Evolutionary conservation across 2,113 vertebrate species (phyloP).

Genomic region (Glaucidium brasilianum): DNA sequence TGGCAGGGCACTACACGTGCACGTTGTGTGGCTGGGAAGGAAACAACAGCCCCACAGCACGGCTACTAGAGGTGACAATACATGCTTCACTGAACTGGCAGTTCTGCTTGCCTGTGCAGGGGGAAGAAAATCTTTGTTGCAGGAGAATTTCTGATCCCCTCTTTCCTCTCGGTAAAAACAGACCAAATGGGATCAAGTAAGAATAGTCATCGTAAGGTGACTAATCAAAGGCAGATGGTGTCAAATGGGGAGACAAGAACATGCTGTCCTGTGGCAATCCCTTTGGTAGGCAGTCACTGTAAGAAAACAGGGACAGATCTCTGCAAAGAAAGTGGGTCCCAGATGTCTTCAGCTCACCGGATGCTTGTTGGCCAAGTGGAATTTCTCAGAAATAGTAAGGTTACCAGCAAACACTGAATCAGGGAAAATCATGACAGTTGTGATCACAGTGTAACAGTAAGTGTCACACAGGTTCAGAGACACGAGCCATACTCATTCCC

Average conservation of each 20-base stretch:
- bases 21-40: background rate
- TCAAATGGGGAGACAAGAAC: background rate
- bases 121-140: background rate
- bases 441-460: background rate
- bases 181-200: background rate
- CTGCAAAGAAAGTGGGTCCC: background rate
- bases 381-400: background rate
- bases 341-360: background rate
- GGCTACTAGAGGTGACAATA: rapidly evolving
- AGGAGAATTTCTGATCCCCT: background rate
- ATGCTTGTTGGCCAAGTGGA: background rate
- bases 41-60: background rate
- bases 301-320: background rate
- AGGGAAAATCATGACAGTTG: background rate
- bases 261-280: background rate
- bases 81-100: background rate
- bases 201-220: background rate
- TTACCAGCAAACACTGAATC: background rate
- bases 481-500: background rate
- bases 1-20: background rate
- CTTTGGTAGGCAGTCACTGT: background rate
- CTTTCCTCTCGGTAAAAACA: background rate
- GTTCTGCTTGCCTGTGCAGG: background rate
- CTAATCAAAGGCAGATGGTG: background rate
- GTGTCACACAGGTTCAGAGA: background rate